Evolutionary conservation across 2,113 vertebrate genomes (phyloP).

Genomic region (Prietella phreatophila): DNA sequence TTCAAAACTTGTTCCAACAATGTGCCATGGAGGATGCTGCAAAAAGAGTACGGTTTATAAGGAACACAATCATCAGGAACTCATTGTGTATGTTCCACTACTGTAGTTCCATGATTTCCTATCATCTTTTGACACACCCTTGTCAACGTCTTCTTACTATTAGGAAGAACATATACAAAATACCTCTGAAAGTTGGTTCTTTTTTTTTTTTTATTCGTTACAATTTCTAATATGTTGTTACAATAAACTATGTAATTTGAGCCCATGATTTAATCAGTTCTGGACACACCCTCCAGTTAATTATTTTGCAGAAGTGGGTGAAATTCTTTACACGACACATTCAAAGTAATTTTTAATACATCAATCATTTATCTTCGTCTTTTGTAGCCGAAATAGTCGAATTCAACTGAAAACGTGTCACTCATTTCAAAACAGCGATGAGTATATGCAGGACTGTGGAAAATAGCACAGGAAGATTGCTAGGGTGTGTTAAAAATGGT

Average conservation of each 20-base stretch:
- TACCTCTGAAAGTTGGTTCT: neutral
- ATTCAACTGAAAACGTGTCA: neutral
- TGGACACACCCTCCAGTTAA: no score
- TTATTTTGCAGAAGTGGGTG: no score
- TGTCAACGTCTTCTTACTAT: neutral
- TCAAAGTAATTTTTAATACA: neutral
- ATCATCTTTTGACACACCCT: neutral
- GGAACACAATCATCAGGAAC: slow-evolving; percentile 2
- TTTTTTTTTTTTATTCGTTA: neutral
- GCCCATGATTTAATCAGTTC: no score
- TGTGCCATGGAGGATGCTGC: neutral
- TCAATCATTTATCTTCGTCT: neutral
- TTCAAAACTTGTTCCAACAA: neutral
- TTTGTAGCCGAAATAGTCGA: neutral
- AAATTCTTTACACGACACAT: no score
- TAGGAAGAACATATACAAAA: no score
- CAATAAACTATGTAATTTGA: no score
- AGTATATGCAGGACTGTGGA: no score
- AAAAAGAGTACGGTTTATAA: slow-evolving; percentile 2
- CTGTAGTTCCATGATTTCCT: neutral
- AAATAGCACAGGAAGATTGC: no score
- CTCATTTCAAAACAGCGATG: neutral
- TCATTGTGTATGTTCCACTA: neutral
- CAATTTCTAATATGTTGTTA: no score
- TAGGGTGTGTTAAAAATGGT: neutral